Percentiles rank a stretch among this genome's conserved stretches.
phyloP scores from a whole-genome alignment of 2,113 vertebrate genomes.

The Oryzias curvinotus region DNA sequence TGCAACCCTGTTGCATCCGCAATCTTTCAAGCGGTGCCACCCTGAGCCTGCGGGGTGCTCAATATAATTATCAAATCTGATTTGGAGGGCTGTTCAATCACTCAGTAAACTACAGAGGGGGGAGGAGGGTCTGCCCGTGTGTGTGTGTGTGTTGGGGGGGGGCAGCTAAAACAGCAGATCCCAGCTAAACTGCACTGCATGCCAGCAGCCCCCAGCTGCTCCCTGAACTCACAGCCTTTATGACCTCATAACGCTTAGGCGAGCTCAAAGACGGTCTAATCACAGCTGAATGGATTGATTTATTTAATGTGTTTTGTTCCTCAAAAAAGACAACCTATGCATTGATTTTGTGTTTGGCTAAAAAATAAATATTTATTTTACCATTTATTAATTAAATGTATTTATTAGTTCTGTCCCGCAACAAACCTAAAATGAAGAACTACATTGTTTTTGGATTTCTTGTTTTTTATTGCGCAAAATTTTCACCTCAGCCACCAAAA shows the following conservation, averaged over 20 bases:
- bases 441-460: too few species aligned
- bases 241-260: conserved; percentile 12
- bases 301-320: background rate
- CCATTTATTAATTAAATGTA: too few species aligned
- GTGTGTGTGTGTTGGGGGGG: conserved; percentile 62
- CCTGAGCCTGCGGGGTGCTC: conserved; percentile 33
- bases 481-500: too few species aligned
- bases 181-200: conserved; percentile 19
- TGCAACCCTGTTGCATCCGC: conserved; percentile 41
- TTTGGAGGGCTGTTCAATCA: conserved; percentile 62
- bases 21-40: conserved; percentile 61
- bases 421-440: too few species aligned
- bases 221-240: conserved; percentile 18
- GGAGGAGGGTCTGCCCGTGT: conserved; percentile 19
- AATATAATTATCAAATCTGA: conserved; percentile 47
- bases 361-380: too few species aligned
- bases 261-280: conserved; percentile 2
- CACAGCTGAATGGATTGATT: conserved; percentile 8
- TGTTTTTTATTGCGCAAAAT: too few species aligned
- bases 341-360: background rate
- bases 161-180: conserved; percentile 17
- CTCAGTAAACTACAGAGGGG: conserved; percentile 42
- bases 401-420: too few species aligned
- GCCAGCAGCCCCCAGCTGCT: conserved; percentile 52
- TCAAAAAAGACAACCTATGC: background rate